A percentile compares a stretch with the other conserved stretches of the same genome.
Conservation (phyloP, 2,113 vertebrate genomes). For the Melanerpes aurifrons region DNA sequence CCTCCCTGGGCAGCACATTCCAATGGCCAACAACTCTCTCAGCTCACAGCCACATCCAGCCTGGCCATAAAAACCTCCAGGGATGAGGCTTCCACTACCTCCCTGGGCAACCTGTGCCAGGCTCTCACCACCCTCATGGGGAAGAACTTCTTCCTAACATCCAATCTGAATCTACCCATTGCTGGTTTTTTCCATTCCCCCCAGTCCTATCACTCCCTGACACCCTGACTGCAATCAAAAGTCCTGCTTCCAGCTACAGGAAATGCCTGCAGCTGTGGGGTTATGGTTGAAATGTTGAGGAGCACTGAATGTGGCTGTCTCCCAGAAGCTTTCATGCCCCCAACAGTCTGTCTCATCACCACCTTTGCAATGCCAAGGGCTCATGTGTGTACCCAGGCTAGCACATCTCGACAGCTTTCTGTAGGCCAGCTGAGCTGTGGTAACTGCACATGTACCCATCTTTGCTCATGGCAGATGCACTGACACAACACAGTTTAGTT, state of each 20-base stretch:
- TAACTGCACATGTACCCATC: neutral
- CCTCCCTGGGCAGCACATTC: too few relatives aligned
- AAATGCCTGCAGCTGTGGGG: neutral
- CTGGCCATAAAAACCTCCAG: too few relatives aligned
- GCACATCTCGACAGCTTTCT: fast-evolving
- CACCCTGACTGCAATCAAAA: neutral
- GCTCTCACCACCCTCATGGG: too few relatives aligned
- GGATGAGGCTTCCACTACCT: too few relatives aligned
- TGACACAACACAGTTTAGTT: neutral
- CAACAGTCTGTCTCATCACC: neutral
- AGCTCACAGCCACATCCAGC: too few relatives aligned
- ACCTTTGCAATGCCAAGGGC: neutral
- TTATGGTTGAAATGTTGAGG: neutral
- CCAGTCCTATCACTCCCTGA: too few relatives aligned
- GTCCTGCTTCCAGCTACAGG: neutral
- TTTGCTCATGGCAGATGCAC: neutral
- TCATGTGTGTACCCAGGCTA: fast-evolving
- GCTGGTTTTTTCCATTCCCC: too few relatives aligned
- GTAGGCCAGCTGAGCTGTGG: neutral
- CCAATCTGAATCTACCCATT: too few relatives aligned
- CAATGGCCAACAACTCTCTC: too few relatives aligned
- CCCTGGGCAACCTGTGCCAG: too few relatives aligned
- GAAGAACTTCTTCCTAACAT: too few relatives aligned
- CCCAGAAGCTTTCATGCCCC: neutral
- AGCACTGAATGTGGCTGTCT: neutral